phyloP scores from a whole-genome alignment of 1,140 invertebrate genomes.

The Polypedilum pembai region DNA sequence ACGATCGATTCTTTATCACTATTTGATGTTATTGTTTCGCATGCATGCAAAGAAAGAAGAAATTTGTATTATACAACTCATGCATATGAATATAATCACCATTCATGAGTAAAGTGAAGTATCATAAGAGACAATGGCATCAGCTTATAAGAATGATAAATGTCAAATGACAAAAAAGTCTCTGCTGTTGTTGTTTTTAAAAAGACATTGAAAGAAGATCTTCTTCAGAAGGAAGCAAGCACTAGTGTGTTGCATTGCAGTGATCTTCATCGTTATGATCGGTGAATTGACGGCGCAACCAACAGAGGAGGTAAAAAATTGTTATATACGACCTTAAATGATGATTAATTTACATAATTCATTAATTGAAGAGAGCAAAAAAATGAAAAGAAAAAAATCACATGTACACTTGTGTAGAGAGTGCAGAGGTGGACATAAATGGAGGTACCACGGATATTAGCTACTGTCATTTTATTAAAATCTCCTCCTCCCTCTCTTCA shows the following conservation, averaged over 20 bases:
- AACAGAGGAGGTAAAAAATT: not conserved
- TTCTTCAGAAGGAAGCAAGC: not conserved
- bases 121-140: too few species aligned
- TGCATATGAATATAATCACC: not conserved
- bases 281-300: too few species aligned
- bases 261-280: too few species aligned
- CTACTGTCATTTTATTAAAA: too few species aligned
- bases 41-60: too few species aligned
- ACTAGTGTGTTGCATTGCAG: too few species aligned
- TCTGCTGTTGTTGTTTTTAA: not conserved
- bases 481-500: too few species aligned
- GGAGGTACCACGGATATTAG: not conserved
- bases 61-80: too few species aligned
- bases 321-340: not conserved
- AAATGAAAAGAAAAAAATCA: not conserved
- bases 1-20: too few species aligned
- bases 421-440: not conserved
- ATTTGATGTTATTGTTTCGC: too few species aligned
- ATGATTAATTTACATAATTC: constrained; percentile 26
- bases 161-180: not conserved
- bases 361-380: not conserved
- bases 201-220: not conserved
- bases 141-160: not conserved
- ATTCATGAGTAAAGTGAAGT: not conserved
- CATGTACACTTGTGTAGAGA: not conserved